Percentiles rank a stretch among this genome's conserved stretches.
Evolutionary conservation across 2,888 invertebrate genomes (phyloP).

Genomic region (Drepanosiphum platanoidis): DNA sequence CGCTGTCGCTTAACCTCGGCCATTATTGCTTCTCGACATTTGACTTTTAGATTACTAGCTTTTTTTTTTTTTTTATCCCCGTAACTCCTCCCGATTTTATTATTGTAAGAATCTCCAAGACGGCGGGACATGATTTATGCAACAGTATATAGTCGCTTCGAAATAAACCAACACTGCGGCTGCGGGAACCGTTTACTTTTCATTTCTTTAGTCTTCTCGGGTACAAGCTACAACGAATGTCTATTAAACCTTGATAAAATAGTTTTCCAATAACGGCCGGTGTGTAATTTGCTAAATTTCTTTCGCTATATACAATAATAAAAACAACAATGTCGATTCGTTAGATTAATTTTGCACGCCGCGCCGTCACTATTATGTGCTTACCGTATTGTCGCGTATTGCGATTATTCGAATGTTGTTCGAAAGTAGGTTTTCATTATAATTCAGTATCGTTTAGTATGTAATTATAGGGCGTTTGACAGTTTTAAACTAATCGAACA

Average conservation of each 20-base stretch:
- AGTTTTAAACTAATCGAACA: not conserved
- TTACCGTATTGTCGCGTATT: too few relatives aligned
- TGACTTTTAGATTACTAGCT: slow-evolving; percentile 60
- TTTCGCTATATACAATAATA: not conserved
- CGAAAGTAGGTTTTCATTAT: too few relatives aligned
- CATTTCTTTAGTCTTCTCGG: slow-evolving; percentile 36
- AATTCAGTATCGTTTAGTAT: not conserved
- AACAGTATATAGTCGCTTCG: slow-evolving; percentile 24
- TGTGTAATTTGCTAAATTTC: not conserved
- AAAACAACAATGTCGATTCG: not conserved
- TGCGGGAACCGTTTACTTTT: slow-evolving; percentile 23
- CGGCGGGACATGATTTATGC: slow-evolving; percentile 55
- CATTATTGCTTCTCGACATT: slow-evolving; percentile 62
- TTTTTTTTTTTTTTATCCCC: slow-evolving; percentile 41
- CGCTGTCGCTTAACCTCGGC: slow-evolving; percentile 61
- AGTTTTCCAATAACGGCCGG: not conserved
- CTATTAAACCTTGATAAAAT: slow-evolving; percentile 17
- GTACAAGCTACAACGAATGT: slow-evolving; percentile 7
- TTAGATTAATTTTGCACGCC: too few relatives aligned
- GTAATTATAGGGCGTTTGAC: not conserved
- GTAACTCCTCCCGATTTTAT: slow-evolving; percentile 51
- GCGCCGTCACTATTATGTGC: too few relatives aligned
- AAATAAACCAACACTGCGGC: slow-evolving; percentile 44
- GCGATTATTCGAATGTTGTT: too few relatives aligned
- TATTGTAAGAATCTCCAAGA: slow-evolving; percentile 46